These are phyloP conservation scores for Lamproptera curius DNA, from an alignment of 2,888 invertebrate species.

Conservation along the genomic window DNA sequence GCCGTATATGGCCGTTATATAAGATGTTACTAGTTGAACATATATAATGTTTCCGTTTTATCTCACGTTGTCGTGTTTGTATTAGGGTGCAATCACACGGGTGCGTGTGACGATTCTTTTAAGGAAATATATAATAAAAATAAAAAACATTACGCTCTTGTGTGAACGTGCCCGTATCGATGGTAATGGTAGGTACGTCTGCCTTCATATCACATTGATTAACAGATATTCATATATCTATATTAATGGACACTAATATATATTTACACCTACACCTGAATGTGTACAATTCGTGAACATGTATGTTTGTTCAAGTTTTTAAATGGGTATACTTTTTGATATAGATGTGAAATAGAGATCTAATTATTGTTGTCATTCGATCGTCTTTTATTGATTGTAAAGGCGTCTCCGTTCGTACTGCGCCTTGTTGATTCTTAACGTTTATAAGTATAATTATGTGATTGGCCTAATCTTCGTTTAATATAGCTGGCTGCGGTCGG, in stretches of 20 bases:
- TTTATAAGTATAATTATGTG: background rate
- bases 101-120: background rate
- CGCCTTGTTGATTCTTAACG: no score
- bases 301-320: conserved; percentile 14
- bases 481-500: background rate
- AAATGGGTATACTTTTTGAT: conserved; percentile 19
- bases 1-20: background rate
- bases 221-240: background rate
- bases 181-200: background rate
- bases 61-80: background rate
- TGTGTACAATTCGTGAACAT: conserved; percentile 8
- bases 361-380: conserved; percentile 7
- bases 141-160: background rate
- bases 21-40: conserved; percentile 3
- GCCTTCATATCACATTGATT: conserved; percentile 1
- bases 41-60: background rate
- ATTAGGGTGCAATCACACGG: conserved; percentile 1
- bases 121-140: no score
- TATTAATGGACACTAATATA: background rate
- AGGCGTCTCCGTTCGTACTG: background rate
- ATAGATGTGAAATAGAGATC: conserved; percentile 8
- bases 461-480: conserved; percentile 5
- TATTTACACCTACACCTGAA: background rate
- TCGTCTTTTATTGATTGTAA: conserved; percentile 5
- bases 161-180: conserved; percentile 5